phyloP scores from a whole-genome alignment of 2,888 invertebrate species.

The Rhabditoides inermis region DNA sequence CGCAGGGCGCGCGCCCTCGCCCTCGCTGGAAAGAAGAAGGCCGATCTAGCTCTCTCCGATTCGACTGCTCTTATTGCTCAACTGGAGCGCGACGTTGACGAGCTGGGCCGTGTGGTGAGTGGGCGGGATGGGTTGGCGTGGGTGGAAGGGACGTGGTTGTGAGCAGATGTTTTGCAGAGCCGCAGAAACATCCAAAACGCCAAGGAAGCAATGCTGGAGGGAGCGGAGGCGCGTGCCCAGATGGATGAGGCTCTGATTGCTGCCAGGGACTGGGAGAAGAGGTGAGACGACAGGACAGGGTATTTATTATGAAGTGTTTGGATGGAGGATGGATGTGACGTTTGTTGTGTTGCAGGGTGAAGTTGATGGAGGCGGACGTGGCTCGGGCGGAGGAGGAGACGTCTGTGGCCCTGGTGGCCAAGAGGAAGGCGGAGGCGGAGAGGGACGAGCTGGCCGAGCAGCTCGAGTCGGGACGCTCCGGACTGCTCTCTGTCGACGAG shows the following conservation, averaged over 20 bases:
- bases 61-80: not conserved
- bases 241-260: constrained; percentile 7
- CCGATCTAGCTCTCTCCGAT: constrained; percentile 56
- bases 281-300: not conserved
- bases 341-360: constrained; percentile 1
- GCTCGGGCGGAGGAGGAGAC: not conserved
- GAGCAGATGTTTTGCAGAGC: not conserved
- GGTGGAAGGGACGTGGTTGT: not conserved
- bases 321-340: too few relatives aligned
- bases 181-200: constrained; percentile 5
- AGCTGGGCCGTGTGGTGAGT: constrained; percentile 57
- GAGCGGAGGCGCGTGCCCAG: constrained; percentile 2
- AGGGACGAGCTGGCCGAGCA: constrained; percentile 79
- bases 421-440: constrained; percentile 57
- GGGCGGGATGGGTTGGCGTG: constrained; percentile 55
- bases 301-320: too few relatives aligned
- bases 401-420: constrained; percentile 62
- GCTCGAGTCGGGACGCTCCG: too few relatives aligned
- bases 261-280: constrained; percentile 5
- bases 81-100: constrained; percentile 61
- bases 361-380: constrained; percentile 5
- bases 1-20: constrained; percentile 18
- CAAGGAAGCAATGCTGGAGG: constrained; percentile 6
- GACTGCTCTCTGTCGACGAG: too few relatives aligned
- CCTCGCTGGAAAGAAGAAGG: constrained; percentile 66